Percentiles rank a stretch among this genome's conserved stretches.
Evolutionary conservation across 2,113 vertebrate species (phyloP).

Genomic region (Labeo rohita): DNA sequence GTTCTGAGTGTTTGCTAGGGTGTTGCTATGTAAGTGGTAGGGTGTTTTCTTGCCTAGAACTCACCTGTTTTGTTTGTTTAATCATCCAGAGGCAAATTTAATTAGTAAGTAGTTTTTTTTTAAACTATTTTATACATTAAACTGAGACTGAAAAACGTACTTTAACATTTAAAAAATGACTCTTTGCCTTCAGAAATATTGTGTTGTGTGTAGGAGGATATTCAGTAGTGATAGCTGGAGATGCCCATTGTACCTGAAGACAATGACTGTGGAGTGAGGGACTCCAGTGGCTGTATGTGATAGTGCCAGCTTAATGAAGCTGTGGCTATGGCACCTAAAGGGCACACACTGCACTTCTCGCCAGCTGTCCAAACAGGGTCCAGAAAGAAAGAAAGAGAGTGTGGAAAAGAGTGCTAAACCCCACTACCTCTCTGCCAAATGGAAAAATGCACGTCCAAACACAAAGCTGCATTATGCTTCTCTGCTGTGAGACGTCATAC

Average conservation of each 20-base stretch:
- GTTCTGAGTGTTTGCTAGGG: not conserved
- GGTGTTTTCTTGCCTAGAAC: not conserved
- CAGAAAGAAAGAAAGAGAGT: conserved; percentile 48
- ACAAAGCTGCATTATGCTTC: conserved; percentile 59
- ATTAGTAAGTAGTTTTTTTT: not conserved
- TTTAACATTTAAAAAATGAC: not conserved
- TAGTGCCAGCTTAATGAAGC: conserved; percentile 40
- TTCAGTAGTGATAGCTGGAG: not conserved
- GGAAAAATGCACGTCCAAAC: conserved; percentile 60
- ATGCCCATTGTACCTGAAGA: not conserved
- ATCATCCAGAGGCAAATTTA: not conserved
- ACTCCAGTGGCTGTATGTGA: not conserved
- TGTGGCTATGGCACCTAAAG: conserved; percentile 45
- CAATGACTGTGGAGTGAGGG: conserved; percentile 4
- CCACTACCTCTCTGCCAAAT: conserved; percentile 48
- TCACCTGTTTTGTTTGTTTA: not conserved
- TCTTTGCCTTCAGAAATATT: not conserved
- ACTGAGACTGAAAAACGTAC: not conserved
- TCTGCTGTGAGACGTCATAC: conserved; percentile 16
- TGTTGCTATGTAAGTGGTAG: too few relatives aligned
- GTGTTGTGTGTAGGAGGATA: not conserved
- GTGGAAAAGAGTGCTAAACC: conserved; percentile 67
- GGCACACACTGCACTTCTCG: conserved; percentile 61
- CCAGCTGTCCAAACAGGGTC: conserved; percentile 77
- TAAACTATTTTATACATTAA: not conserved